Evolutionary conservation across 2,113 vertebrate species (phyloP).

Genomic region (Eira barbara): DNA sequence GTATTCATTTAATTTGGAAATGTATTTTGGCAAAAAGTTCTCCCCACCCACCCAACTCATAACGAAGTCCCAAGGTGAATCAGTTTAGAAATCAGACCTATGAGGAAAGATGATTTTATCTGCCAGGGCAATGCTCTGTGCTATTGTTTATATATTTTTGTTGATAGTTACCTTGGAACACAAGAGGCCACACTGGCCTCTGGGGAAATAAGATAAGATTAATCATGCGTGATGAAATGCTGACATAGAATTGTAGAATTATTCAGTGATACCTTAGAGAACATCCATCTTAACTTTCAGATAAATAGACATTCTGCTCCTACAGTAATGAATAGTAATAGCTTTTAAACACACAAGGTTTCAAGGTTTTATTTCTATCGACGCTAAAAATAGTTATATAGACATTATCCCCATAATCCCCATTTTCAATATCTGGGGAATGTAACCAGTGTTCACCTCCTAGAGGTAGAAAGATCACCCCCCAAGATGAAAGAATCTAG

Average conservation of each 20-base stretch:
- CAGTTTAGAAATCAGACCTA: neutral
- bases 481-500: no score
- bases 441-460: no score
- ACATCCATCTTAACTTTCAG: neutral
- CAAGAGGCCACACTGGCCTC: neutral
- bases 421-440: no score
- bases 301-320: neutral
- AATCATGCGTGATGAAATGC: neutral
- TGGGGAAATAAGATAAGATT: neutral
- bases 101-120: neutral
- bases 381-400: no score
- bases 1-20: conserved; percentile 1
- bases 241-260: neutral
- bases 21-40: neutral
- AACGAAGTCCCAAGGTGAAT: neutral
- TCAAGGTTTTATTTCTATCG: neutral
- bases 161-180: neutral
- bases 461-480: no score
- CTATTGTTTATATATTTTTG: neutral
- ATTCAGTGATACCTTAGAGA: neutral
- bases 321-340: neutral
- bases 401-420: no score
- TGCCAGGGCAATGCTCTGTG: neutral
- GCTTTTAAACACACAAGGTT: neutral
- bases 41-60: neutral